Conservation (phyloP, 1,140 invertebrate genomes). For the Holcopasites calliopsidis region DNA sequence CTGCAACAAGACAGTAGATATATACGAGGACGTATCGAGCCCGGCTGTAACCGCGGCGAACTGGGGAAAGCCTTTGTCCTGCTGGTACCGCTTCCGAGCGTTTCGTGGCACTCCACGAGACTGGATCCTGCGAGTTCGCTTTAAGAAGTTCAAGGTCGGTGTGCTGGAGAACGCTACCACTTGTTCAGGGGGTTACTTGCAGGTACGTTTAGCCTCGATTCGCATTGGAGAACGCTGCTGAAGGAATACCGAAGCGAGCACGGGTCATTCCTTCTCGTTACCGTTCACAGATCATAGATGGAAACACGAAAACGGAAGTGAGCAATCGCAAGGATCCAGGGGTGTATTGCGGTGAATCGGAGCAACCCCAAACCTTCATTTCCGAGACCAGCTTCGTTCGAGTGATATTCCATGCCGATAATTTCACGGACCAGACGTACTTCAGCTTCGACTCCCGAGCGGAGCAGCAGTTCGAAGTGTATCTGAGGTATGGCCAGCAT, state of each 20-base stretch:
- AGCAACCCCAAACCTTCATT: conserved; percentile 95
- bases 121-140: conserved; percentile 92
- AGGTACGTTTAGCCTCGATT: conserved; percentile 85
- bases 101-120: conserved; percentile 90
- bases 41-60: conserved; percentile 91
- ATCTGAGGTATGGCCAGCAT: conserved; percentile 93
- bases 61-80: conserved; percentile 90
- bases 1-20: conserved; percentile 95
- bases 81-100: conserved; percentile 92
- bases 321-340: conserved; percentile 92
- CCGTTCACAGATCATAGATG: conserved; percentile 88
- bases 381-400: conserved; percentile 96
- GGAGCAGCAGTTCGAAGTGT: conserved; percentile 93
- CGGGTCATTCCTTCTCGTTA: no score
- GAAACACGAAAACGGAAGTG: conserved; percentile 91
- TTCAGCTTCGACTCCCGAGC: conserved; percentile 89
- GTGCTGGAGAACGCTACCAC: conserved; percentile 91
- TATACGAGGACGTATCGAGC: conserved; percentile 93
- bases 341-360: conserved; percentile 94
- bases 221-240: no score
- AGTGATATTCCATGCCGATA: conserved; percentile 93
- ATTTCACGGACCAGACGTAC: conserved; percentile 94
- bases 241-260: no score
- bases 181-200: conserved; percentile 91
- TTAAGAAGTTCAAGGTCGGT: conserved; percentile 96